Percentiles rank a stretch among this genome's conserved stretches.
These are phyloP conservation scores for Drosophila lutescens DNA, from an alignment of 2,888 invertebrate genomes.

Conservation along the genomic window DNA sequence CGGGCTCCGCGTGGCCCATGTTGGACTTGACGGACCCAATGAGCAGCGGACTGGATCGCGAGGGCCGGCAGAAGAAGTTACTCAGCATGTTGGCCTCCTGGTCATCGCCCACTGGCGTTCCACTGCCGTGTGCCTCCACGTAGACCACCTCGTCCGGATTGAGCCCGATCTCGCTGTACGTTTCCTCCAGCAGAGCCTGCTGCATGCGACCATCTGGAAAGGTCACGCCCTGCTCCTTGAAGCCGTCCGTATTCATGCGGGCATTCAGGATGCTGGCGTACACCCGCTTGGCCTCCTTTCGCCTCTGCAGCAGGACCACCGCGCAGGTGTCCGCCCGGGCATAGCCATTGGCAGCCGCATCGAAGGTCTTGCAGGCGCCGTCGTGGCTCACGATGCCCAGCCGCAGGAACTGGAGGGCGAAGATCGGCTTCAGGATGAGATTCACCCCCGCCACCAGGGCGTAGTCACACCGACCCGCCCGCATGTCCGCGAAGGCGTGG, in stretches of 20 bases:
- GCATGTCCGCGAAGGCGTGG: conserved; percentile 92
- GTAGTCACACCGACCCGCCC: conserved; percentile 94
- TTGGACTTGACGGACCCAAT: conserved; percentile 99
- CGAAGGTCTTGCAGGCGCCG: conserved; percentile 95
- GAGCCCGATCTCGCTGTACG: conserved; percentile 92
- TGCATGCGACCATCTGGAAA: conserved; percentile 93
- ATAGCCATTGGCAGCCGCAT: conserved; percentile 95
- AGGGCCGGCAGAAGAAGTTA: conserved; percentile 92
- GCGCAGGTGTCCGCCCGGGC: conserved; percentile 95
- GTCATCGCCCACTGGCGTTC: conserved; percentile 99
- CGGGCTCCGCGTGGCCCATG: conserved; percentile 99
- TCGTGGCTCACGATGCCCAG: conserved; percentile 96
- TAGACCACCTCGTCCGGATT: conserved; percentile 93
- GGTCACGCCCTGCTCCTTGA: conserved; percentile 95
- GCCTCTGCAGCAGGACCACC: conserved; percentile 92
- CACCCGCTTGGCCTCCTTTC: conserved; percentile 89
- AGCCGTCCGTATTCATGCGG: conserved; percentile 96
- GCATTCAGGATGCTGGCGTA: conserved; percentile 95
- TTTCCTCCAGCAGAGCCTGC: conserved; percentile 91
- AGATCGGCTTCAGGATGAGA: conserved; percentile 94
- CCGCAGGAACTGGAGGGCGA: conserved; percentile 96
- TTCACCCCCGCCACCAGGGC: conserved; percentile 97
- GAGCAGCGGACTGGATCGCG: conserved; percentile 90
- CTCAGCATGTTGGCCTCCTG: conserved; percentile 98
- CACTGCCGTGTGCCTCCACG: conserved; percentile 99